Evolutionary conservation across 2,797 vertebrate species (phyloP).

Genomic region (Intellagama lesueurii): DNA sequence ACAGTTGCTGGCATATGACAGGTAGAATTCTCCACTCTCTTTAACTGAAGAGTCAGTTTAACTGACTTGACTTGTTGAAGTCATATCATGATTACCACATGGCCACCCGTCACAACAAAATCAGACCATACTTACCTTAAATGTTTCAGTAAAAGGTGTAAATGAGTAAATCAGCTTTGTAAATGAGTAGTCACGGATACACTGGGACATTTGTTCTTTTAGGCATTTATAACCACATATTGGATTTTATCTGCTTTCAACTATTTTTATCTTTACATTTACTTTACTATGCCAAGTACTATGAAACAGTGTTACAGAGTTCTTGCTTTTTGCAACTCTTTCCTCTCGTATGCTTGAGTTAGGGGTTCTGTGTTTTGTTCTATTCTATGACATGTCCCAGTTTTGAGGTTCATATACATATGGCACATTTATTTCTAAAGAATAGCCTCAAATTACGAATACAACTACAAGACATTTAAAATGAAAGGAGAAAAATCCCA

Average conservation of each 20-base stretch:
- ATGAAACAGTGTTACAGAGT: not conserved
- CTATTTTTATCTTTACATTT: not conserved
- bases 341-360: not conserved
- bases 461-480: constrained; percentile 29
- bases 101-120: not conserved
- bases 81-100: not conserved
- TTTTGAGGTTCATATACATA: constrained; percentile 19
- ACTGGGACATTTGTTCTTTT: not conserved
- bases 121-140: not conserved
- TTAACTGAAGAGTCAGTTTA: not conserved
- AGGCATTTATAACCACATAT: not conserved
- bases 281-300: not conserved
- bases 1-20: not conserved
- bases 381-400: constrained; percentile 6
- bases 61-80: not conserved
- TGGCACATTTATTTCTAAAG: constrained; percentile 34
- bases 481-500: constrained; percentile 4
- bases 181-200: not conserved
- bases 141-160: not conserved
- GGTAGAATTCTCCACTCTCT: not conserved
- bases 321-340: not conserved
- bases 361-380: not conserved
- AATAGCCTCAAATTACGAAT: constrained; percentile 17
- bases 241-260: not conserved
- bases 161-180: not conserved